These are phyloP conservation scores for Troglohyphantes excavatus DNA, from an alignment of 2,888 invertebrate genomes.

Conservation along the genomic window DNA sequence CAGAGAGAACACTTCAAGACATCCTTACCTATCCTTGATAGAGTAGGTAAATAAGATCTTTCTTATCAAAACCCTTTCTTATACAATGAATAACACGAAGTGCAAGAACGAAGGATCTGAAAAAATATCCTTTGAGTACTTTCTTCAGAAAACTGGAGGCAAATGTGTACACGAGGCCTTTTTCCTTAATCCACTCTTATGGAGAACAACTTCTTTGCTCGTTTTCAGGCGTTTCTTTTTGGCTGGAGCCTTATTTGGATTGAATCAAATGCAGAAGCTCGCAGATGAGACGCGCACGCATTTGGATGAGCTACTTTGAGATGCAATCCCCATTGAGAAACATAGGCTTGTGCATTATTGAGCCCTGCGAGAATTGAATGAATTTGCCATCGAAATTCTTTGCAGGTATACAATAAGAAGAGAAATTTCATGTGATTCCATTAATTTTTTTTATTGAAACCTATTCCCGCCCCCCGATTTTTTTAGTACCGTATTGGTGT, in stretches of 20 bases:
- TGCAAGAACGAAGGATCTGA: too few species aligned
- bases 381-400: neutral
- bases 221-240: neutral
- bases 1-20: too few species aligned
- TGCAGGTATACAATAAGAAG: neutral
- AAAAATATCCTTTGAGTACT: too few species aligned
- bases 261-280: neutral
- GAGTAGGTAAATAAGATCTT: too few species aligned
- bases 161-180: neutral
- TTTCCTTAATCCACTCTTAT: neutral
- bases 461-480: neutral
- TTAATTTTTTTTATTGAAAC: neutral
- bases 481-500: neutral
- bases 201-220: neutral
- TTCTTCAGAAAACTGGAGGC: neutral
- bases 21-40: too few species aligned
- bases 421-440: neutral
- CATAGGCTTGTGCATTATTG: neutral
- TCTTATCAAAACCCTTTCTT: too few species aligned
- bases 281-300: neutral
- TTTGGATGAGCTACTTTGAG: neutral
- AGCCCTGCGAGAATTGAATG: neutral
- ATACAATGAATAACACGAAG: too few species aligned
- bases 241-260: neutral
- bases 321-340: neutral